Evolutionary conservation across 1,140 invertebrate species (phyloP), one percentile per base, ranked within the genome.

Genomic region (Macrostomum lignano): DNA sequence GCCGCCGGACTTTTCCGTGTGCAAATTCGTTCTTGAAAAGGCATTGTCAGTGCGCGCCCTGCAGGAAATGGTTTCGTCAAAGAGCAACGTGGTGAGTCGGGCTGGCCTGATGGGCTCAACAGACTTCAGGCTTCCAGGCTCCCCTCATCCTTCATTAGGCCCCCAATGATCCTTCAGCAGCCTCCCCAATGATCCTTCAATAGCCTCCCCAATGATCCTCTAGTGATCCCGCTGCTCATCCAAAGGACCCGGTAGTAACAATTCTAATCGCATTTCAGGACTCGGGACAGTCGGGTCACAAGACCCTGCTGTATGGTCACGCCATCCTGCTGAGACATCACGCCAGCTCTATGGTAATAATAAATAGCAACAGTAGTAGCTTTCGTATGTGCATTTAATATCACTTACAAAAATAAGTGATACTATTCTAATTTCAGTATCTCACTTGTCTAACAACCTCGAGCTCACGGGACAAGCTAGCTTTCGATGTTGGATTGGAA

Each of bases 401-500:
- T n/a, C n/a, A n/a, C n/a, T 64, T 49, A 25, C 15, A 7, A 13
- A 19, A 7, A 17, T 23, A 9, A 28, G 37, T n/a, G 28, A 10
- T 19, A 35, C 26, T 19, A 40, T 35, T 21, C 35, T 52, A 22
- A 33, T 45, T 65, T n/a, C 49, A 91, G 82, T 98, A 93, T 52
- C 63, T 98, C 47, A 86, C 88, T 7, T 96, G 88, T 61, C 62
- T 98, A 25, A 94, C 86, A n/a, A 58, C 55, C 7, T 86, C 81
- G 23, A 91, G 79, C 51, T 93, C 86, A 21, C 93, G 82, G 33
- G 91, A 98, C 56, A 98, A 98, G 64, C 60, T 98, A 38, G 81
- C 91, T 24, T 98, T 98, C 61, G 91, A 98, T 63, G 91, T 98
- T 28, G 91, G 91, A 67, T 66, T 98, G 11, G 81, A 94, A 62